Evolutionary conservation across 2,797 vertebrate genomes (phyloP).

Genomic region (Buphagus erythrorhynchus): DNA sequence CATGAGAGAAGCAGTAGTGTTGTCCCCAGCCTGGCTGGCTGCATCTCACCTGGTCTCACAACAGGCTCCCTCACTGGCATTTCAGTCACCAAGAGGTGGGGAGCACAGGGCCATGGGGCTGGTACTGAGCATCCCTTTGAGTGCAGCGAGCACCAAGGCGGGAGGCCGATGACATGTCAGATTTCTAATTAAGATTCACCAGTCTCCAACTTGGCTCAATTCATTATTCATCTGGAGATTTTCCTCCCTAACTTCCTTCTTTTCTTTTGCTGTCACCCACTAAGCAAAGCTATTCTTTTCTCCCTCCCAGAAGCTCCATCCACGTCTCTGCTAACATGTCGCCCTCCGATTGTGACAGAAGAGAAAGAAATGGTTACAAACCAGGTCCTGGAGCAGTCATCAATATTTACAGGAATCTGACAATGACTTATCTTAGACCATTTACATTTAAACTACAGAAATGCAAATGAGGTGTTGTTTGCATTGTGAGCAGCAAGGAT

Average conservation of each 20-base stretch:
- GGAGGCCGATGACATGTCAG: accelerated
- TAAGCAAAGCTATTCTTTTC: background rate
- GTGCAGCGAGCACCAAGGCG: accelerated
- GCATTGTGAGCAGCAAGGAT: background rate
- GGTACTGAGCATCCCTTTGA: background rate
- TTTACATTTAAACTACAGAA: background rate
- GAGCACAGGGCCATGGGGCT: accelerated
- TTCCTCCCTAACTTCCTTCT: background rate
- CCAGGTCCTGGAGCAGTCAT: background rate
- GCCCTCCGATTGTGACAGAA: background rate
- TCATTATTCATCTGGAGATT: slow-evolving; percentile 39
- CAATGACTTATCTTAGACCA: slow-evolving; percentile 3
- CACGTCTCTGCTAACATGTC: background rate
- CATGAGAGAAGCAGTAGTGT: background rate
- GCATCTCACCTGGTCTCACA: background rate
- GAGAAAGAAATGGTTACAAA: background rate
- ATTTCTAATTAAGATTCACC: background rate
- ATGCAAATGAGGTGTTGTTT: background rate
- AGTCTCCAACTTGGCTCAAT: background rate
- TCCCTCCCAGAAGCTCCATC: background rate
- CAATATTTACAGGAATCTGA: slow-evolving; percentile 44
- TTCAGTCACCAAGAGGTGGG: background rate
- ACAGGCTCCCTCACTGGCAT: background rate
- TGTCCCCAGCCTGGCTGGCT: background rate
- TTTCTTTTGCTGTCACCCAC: background rate